Evolutionary conservation across 2,888 invertebrate genomes (phyloP), one percentile per base, ranked within the genome.

Genomic region (Microchrysa polita): DNA sequence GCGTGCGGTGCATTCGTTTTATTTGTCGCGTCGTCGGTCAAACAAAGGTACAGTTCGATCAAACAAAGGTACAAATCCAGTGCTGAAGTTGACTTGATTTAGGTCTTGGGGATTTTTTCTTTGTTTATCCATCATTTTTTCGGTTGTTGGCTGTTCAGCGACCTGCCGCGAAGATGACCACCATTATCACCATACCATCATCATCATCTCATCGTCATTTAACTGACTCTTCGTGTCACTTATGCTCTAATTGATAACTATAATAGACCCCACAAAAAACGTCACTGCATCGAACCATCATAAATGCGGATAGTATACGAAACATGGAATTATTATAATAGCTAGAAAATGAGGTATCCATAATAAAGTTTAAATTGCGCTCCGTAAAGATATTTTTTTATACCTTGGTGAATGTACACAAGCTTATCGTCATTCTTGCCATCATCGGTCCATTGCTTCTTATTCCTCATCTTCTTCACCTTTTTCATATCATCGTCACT

Each of bases 221-320:
- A 34, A 16, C 52, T 10, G 44, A 34, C 69, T 40, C 69, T 55
- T 69, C 16, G 40, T 69, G 55, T 34, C 69, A 69, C 69, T 55
- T 40, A 55, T 57, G 69, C 69, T 69, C 69, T 69, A 69, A 69
- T 69, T 69, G 69, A 55, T 69, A 69, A 55, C 69, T 69, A 69
- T 55, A 69, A 69, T 69, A 69, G 69, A 69, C 69, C 69, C 40
- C 69, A 69, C 69, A 57, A 69, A 69, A 67, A 27, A 48, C 48
- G 22, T 18, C 65, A 61, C 44, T 44, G 20, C n/a, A 34, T 34
- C 10, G 40, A 69, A 14, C 40, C 34, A n/a, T 34, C 27, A 34
- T 34, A 7, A 34, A 34, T n/a, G n/a, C n/a, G n/a, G 7, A 34
- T 2, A 34, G 16, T 48, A n/a, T n/a, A n/a, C n/a, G n/a, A n/a